These are phyloP conservation scores for Spodoptera picta DNA, from an alignment of 2,888 invertebrate species.

Conservation along the genomic window DNA sequence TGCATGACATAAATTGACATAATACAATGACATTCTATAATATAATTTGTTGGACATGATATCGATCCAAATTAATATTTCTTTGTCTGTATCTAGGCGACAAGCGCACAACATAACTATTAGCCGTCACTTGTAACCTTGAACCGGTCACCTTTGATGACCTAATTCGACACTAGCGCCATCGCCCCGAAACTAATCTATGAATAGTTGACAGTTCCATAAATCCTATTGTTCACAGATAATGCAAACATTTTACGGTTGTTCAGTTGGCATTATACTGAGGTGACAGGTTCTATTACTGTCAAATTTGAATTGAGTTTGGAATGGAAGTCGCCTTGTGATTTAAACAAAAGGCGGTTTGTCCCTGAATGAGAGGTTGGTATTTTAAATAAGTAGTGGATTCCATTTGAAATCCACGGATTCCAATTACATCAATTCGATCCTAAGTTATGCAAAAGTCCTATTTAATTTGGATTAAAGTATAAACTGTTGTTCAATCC, in stretches of 20 bases:
- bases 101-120: slow-evolving; percentile 49
- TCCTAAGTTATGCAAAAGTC: no score
- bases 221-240: slow-evolving; percentile 48
- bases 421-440: no score
- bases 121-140: slow-evolving; percentile 35
- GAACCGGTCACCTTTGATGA: slow-evolving; percentile 56
- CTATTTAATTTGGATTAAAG: no score
- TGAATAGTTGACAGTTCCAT: slow-evolving; percentile 44
- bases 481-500: no score
- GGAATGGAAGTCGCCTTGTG: slow-evolving; percentile 25
- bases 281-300: slow-evolving; percentile 46
- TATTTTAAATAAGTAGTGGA: no score
- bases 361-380: slow-evolving; percentile 4
- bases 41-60: slow-evolving; percentile 26
- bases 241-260: slow-evolving; percentile 48
- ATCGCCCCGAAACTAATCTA: slow-evolving; percentile 45
- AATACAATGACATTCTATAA: slow-evolving; percentile 16
- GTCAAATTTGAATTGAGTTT: slow-evolving; percentile 34
- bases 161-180: slow-evolving; percentile 46
- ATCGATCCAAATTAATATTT: slow-evolving; percentile 49
- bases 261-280: slow-evolving; percentile 46
- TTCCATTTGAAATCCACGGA: no score
- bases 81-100: slow-evolving; percentile 47
- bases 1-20: slow-evolving; percentile 1
- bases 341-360: slow-evolving; percentile 11